These are phyloP conservation scores for Agriopis marginaria DNA, from an alignment of 2,888 invertebrate genomes.

Conservation along the genomic window DNA sequence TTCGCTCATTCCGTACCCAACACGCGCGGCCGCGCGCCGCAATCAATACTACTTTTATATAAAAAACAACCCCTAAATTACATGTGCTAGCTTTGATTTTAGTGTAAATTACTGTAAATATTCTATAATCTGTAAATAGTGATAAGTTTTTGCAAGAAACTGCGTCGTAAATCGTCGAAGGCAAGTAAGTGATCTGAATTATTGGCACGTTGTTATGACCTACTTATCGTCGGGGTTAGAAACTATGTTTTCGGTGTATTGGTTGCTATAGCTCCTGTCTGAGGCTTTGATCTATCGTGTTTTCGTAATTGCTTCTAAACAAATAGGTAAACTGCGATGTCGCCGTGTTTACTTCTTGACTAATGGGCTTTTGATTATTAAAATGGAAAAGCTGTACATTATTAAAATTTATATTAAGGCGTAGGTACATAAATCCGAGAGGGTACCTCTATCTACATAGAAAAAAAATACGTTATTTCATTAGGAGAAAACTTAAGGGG, in stretches of 20 bases:
- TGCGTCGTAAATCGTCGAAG: constrained; percentile 70
- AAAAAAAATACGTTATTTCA: neutral
- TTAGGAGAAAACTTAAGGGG: neutral
- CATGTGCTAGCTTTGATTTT: neutral
- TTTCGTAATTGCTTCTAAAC: constrained; percentile 10
- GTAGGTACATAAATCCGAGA: constrained; percentile 1
- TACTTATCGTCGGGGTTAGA: constrained; percentile 61
- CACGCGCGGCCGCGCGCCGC: constrained; percentile 79
- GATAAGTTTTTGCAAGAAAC: constrained; percentile 52
- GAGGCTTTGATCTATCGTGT: constrained; percentile 23
- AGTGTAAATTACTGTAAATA: constrained; percentile 19
- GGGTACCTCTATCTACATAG: too few species aligned
- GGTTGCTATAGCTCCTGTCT: constrained; percentile 34
- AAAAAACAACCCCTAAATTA: constrained; percentile 42
- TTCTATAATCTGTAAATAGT: constrained; percentile 18
- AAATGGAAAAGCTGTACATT: constrained; percentile 10
- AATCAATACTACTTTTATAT: constrained; percentile 72
- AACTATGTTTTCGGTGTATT: constrained; percentile 32
- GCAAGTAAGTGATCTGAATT: constrained; percentile 74
- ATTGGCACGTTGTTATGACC: constrained; percentile 82
- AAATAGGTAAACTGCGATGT: constrained; percentile 11
- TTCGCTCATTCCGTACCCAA: constrained; percentile 72
- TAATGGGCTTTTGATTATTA: constrained; percentile 30
- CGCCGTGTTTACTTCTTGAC: constrained; percentile 19
- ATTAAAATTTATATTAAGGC: too few species aligned